Evolutionary conservation across 2,113 vertebrate species (phyloP), one percentile per base, ranked within the genome.

Genomic region (Drymodes brunneopygia): DNA sequence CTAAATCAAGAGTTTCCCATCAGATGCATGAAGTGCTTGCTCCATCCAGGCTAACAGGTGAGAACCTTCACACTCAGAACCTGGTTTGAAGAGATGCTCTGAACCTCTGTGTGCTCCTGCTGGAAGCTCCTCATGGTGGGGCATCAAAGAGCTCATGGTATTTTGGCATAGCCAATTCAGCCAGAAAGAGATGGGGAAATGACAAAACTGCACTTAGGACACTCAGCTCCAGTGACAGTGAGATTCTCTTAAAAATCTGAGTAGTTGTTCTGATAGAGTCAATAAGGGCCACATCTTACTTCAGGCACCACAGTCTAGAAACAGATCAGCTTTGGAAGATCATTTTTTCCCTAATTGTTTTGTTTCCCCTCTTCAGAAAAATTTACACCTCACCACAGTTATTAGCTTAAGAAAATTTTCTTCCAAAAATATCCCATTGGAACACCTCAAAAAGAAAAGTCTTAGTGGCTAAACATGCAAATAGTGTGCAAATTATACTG

Each of bases 201-300:
- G 33, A 25, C 51, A 58, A 8, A 19, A 29, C 16, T 85, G 22
- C 42, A 13, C 4, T 40, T n/a, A 47, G 36, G 36, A 47, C 51
- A 22, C 42, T 54, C 48, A 58, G 56, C 65, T 50, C 28, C 38
- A 44, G n/a, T 10, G n/a, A 48, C 45, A 74, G 21, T 0, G 0
- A 69, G 15, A 9, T 48, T 53, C 38, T 69, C 53, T 56, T 19
- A 48, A 58, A 71, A 45, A 35, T 0, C 42, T 23, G 33, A 29
- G 14, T 18, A 31, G 23, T 47, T 42, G 9, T 6, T 79, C 33
- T 72, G 48, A 88, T 19, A 48, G 57, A 57, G 31, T 66, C 2
- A 2, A 9, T 42, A 36, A 70, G 10, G 38, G n/a, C 22, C 29
- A 45, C 13, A 42, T 17, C 27, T 79, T 36, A 47, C 66, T 74